Base-by-base conservation (phyloP, 2,797 vertebrate genomes). In the Neopelma chrysocephalum region DNA sequence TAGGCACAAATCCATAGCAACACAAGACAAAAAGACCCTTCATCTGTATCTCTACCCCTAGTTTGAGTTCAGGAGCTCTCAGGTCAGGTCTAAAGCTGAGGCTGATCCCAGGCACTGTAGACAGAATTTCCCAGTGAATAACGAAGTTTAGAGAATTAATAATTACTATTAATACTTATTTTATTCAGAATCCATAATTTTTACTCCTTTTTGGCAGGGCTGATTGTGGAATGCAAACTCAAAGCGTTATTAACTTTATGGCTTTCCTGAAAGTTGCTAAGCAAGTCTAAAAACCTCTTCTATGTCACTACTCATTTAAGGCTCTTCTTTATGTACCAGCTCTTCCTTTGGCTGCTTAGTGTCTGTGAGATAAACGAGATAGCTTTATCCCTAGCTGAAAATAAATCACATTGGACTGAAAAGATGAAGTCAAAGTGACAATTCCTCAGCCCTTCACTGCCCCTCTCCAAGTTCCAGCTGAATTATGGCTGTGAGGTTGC, bases 401-500 rank as follows among this genome's bases (percentile, higher is more conserved):
- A 81, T 69, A 75, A 56, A 78, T 16, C 54, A 71, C 0, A 0
- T 1, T 51, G 56, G 38, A 42, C 45, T 10, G 38, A 79, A 50
- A 75, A 87, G 32, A n/a, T 17, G 18, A 10, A 71, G 65, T 38
- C 26, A 6, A 54, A 36, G 32, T 21, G 47, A 34, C 1, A 2
- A 17, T 17, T 76, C 32, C 40, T 45, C 60, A 80, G 23, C 5
- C 7, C 17, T n/a, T 50, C 78, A 42, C 10, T 45, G 20, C 3
- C 20, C 26, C 16, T 81, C 56, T 79, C 58, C 47, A 79, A 42
- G 27, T 0, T 0, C 29, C 9, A 1, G 15, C 7, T 7, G 50
- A 91, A 53, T 1, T 61, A 76, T 45, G 73, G 34, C 47, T 31
- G 34, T 9, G 11, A 0, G 0, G 38, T 15, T 26, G 36, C 0